Evolutionary conservation across 2,113 vertebrate species (phyloP), one percentile per base, ranked within the genome.

Genomic region (Mesoclemmys tuberculata): DNA sequence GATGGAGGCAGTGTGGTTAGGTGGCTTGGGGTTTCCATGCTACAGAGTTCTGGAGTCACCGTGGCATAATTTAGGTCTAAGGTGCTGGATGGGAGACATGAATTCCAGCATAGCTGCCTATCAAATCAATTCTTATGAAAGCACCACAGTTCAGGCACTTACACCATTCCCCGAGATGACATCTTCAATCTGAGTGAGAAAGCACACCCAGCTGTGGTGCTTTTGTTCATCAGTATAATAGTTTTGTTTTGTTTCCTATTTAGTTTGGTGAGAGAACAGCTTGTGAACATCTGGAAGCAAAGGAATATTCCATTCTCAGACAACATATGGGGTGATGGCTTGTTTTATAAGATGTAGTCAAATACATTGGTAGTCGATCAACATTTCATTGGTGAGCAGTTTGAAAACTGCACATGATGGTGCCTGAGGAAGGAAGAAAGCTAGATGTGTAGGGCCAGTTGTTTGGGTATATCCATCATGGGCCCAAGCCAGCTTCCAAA

Each of bases 371-470:
- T 24, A 41, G 38, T 19, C 0, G 21, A 22, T 41, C 61, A 64
- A 64, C 12, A 31, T 12, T 18, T 74, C 44, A 27, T 54, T 44
- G 51, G 29, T 14, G 16, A 71, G n/a, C 18, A 18, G 58, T 78
- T 61, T 85, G 56, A 61, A 61, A 61, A 61, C 12, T 31, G 55
- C 26, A 56, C 26, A 5, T 61, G 75, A 26, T 1, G 2, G 6
- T 87, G 48, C 8, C 35, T 0, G 0, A 18, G 35, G 31, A n/a
- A 74, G 68, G 38, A 35, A 38, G 21, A 24, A 24, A 74, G 22
- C 19, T 74, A 74, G 38, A 74, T 74, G 19, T 21, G 0, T 44
- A 1, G 1, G 71, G 2, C 19, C 0, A 0, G 8, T 54, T 92
- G 10, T 46, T 44, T 31, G 38, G 68, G 10, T 74, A 38, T 74